Percentiles rank a stretch among this genome's conserved stretches.
Evolutionary conservation across 2,113 vertebrate genomes (phyloP).

Genomic region (Apus apus): DNA sequence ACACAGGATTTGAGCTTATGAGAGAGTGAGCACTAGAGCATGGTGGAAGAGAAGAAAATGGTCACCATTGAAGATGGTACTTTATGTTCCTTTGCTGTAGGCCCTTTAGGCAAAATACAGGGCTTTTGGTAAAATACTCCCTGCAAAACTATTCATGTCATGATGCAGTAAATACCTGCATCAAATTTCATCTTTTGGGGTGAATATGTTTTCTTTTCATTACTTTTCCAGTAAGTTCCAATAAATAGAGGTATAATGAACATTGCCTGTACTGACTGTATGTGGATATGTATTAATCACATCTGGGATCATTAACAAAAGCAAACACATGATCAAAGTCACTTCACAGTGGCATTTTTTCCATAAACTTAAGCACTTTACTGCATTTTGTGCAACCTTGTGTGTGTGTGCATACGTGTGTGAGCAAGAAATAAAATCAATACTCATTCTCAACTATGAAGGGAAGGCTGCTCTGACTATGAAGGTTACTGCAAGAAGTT

Average conservation of each 20-base stretch:
- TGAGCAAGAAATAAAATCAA: background rate
- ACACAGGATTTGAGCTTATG: background rate
- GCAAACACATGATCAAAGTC: background rate
- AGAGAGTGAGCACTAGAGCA: background rate
- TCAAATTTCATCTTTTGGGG: background rate
- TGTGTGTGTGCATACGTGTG: rapidly evolving
- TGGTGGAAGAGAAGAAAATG: background rate
- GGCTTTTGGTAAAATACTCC: background rate
- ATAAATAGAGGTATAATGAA: background rate
- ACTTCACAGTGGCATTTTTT: background rate
- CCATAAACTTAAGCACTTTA: background rate
- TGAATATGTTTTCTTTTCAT: background rate
- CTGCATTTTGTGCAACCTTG: background rate
- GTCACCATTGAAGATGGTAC: background rate
- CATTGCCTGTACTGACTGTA: background rate
- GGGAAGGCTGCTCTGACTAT: background rate
- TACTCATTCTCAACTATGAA: background rate
- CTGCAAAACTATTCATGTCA: background rate
- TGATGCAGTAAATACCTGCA: background rate
- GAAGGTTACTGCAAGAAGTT: background rate
- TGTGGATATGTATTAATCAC: background rate
- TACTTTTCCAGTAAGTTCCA: background rate
- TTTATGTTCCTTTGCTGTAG: background rate
- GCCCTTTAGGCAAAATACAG: background rate
- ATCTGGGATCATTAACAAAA: background rate